Conservation (phyloP, 2,888 invertebrate genomes). For the Hydraecia micacea region DNA sequence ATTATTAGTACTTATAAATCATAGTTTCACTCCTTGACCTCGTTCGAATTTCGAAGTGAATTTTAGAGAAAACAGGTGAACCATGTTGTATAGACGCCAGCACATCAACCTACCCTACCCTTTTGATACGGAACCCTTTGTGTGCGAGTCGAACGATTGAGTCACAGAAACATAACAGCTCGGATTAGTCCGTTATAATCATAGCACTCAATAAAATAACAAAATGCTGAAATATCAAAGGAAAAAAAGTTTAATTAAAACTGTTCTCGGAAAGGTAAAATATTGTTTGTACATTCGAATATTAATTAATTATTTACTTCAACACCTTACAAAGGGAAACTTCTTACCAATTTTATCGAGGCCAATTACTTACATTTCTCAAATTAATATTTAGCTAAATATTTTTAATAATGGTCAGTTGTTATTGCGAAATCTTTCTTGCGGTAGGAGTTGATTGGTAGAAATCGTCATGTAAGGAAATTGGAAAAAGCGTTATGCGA, state of each 20-base stretch:
- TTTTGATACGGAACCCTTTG: too few relatives aligned
- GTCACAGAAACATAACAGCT: not conserved
- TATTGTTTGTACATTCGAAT: slow-evolving; percentile 13
- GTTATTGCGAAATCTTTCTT: not conserved
- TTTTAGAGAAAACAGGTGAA: too few relatives aligned
- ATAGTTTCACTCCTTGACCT: too few relatives aligned
- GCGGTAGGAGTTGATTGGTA: not conserved
- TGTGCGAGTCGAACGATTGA: too few relatives aligned
- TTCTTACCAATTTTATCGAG: not conserved
- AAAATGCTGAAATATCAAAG: not conserved
- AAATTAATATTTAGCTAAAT: not conserved
- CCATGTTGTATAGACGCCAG: too few relatives aligned
- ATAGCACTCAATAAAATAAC: not conserved
- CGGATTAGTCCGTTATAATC: not conserved
- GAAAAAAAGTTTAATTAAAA: not conserved
- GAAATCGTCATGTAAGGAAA: not conserved
- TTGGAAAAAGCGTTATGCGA: too few relatives aligned
- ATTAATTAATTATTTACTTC: slow-evolving; percentile 11
- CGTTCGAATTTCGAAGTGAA: too few relatives aligned
- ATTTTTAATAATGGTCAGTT: not conserved
- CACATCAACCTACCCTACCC: too few relatives aligned
- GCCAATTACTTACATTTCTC: too few relatives aligned
- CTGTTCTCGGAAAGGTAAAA: not conserved
- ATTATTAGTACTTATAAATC: too few relatives aligned
- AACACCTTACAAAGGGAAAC: not conserved